Evolutionary conservation across 2,888 invertebrate genomes (phyloP).

Genomic region (Gastracanthus pulcherrimus): DNA sequence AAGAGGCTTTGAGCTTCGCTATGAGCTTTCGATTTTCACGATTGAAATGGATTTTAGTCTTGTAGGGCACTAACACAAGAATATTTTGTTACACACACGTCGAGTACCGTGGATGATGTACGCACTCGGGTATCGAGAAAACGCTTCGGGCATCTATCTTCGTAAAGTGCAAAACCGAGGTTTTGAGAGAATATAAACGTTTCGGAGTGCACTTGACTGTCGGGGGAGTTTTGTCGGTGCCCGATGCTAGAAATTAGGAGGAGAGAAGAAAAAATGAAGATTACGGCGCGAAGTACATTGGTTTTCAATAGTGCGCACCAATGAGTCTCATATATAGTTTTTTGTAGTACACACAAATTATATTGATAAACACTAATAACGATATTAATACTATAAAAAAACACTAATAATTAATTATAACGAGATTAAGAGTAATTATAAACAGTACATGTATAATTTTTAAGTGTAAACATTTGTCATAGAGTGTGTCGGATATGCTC

Average conservation of each 20-base stretch:
- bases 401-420: slow-evolving; percentile 53
- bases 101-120: slow-evolving; percentile 42
- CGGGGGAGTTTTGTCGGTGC: neutral
- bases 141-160: neutral
- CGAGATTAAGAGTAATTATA: slow-evolving; percentile 53
- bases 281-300: slow-evolving; percentile 38
- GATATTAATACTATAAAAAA: slow-evolving; percentile 51
- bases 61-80: slow-evolving; percentile 35
- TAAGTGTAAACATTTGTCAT: slow-evolving; percentile 50
- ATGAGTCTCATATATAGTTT: slow-evolving; percentile 48
- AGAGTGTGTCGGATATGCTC: slow-evolving; percentile 47
- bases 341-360: slow-evolving; percentile 56
- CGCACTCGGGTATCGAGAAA: slow-evolving; percentile 28
- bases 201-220: neutral
- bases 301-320: slow-evolving; percentile 57
- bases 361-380: slow-evolving; percentile 53
- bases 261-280: neutral
- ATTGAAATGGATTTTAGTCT: slow-evolving; percentile 37
- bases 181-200: neutral
- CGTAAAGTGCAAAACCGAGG: neutral
- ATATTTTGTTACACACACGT: slow-evolving; percentile 51
- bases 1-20: slow-evolving; percentile 52
- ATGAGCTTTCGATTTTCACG: slow-evolving; percentile 48
- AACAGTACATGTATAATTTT: slow-evolving; percentile 54
- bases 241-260: slow-evolving; percentile 3